Base-by-base conservation (phyloP, 2,113 vertebrate genomes). In the Sphyrna mokarran region DNA sequence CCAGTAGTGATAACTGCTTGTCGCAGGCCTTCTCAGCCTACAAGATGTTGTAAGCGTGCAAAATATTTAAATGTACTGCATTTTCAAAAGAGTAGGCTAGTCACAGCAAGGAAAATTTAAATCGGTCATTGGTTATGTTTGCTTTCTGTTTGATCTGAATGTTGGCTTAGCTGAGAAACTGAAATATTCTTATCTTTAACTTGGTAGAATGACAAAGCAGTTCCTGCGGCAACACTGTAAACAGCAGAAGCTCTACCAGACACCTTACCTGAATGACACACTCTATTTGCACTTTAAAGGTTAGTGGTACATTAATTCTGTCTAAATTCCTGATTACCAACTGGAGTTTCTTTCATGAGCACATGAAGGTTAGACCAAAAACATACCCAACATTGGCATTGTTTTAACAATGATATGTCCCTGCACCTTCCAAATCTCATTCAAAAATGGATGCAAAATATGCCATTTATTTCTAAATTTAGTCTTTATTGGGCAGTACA, bases 221-320 rank as follows among this genome's bases (percentile, higher is more conserved):
- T 97, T 98, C 95, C 97, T 99, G 91, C 97, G 95, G 96, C 98
- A 99, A 76, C 98, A 98, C 95, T 99, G 99, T 97, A 99, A 98
- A 96, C 96, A 98, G 85, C 97, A 99, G 91, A 99, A 98, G 96
- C 98, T 99, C 48, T 99, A 99, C 70, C 0, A 93, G 33, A 99
- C 98, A 0, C 99, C 99, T 0, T 96, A 95, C 22, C 96, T 99
- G 97, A 99, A 99, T 96, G 99, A 99, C 90, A 98, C 97, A 0
- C 97, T 99, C 61, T 99, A 98, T 95, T 97, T 99, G 96, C 99
- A 99, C 96, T 99, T 97, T 95, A 99, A 99, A 98, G 99, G 99
- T 98, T 97, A 97, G 97, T 78, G 16, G 40, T 22, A 23, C 13
- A 66, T 61, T 93, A 16, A 93, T 8, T 66, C 20, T 66, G 22